Conservation (phyloP, 2,797 vertebrate genomes). For the Enteromius anoplus region DNA sequence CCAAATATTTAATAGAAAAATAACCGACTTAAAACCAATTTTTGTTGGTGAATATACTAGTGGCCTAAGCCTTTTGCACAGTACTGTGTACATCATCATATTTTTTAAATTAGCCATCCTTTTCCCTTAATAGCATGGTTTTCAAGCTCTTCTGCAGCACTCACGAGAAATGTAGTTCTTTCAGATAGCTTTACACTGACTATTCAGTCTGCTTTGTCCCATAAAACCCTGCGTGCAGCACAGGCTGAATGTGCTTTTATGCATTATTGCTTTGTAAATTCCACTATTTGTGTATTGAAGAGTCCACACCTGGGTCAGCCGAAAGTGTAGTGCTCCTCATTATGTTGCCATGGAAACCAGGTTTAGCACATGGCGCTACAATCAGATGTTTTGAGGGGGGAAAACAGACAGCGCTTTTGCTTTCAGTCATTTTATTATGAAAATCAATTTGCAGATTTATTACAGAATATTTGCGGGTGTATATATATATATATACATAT, state of each 20-base stretch:
- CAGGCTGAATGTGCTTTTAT: neutral
- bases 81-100: too few species aligned
- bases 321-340: neutral
- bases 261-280: constrained; percentile 1
- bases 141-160: neutral
- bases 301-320: constrained; percentile 37
- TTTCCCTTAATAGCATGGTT: neutral
- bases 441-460: constrained; percentile 81
- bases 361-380: constrained; percentile 8
- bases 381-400: neutral
- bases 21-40: too few species aligned
- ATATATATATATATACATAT: constrained; percentile 46
- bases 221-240: neutral
- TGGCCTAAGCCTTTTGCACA: too few species aligned
- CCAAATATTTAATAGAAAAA: too few species aligned
- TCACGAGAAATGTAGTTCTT: neutral
- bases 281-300: constrained; percentile 20
- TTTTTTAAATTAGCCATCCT: neutral
- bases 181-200: constrained; percentile 1
- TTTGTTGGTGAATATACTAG: too few species aligned
- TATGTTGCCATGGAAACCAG: constrained; percentile 50
- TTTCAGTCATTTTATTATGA: constrained; percentile 76
- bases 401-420: neutral
- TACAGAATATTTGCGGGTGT: constrained; percentile 59
- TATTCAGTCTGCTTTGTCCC: neutral